Percentiles rank a stretch among this genome's conserved stretches.
Conservation (phyloP, 2,113 vertebrate genomes). For the Gymnorhina tibicen region DNA sequence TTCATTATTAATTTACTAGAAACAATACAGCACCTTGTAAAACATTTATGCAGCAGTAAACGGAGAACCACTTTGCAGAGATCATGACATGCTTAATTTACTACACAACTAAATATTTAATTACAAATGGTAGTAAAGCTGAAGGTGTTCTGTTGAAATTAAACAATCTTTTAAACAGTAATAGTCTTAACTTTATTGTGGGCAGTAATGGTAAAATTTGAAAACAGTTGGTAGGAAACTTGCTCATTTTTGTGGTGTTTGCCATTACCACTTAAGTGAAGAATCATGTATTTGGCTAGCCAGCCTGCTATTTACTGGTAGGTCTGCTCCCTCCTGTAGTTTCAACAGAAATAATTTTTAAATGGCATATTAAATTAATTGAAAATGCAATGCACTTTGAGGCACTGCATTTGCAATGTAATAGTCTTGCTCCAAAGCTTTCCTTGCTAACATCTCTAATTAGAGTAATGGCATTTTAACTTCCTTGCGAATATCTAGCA, state of each 20-base stretch:
- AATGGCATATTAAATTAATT: not conserved
- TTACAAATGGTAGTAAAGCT: constrained; percentile 49
- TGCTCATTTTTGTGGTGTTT: not conserved
- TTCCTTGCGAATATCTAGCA: not conserved
- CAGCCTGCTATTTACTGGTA: not conserved
- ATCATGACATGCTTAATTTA: constrained; percentile 69
- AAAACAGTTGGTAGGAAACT: not conserved
- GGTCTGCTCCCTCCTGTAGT: not conserved
- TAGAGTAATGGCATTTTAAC: not conserved
- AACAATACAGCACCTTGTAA: constrained; percentile 72
- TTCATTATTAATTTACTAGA: constrained; percentile 77
- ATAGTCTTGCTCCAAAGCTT: not conserved
- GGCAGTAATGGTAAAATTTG: not conserved
- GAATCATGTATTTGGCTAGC: not conserved
- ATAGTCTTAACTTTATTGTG: constrained; percentile 1
- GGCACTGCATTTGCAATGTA: not conserved
- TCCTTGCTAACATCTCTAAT: not conserved
- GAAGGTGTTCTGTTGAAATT: constrained; percentile 59
- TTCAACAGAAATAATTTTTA: not conserved
- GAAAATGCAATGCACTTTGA: not conserved
- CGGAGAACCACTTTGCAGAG: constrained; percentile 57
- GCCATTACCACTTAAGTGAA: not conserved
- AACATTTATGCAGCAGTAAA: constrained; percentile 77
- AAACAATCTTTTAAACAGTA: constrained; percentile 25
- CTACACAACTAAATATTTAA: constrained; percentile 74